Conservation (phyloP, 1,140 invertebrate species). For the Metopolophium dirhodum region DNA sequence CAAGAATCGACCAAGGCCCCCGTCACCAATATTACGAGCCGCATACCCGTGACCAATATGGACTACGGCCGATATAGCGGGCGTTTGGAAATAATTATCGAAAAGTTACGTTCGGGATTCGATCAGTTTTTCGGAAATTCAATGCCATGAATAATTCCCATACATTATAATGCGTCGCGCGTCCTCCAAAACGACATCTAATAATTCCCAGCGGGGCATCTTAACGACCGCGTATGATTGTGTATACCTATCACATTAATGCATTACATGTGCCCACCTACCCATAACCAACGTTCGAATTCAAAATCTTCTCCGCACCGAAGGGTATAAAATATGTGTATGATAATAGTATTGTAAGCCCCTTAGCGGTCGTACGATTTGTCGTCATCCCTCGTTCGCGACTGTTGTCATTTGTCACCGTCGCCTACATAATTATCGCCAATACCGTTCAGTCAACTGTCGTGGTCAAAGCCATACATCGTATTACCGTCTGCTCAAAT, state of each 20-base stretch:
- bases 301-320: no score
- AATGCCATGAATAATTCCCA: constrained; percentile 7
- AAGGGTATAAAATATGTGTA: no score
- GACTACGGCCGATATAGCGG: not conserved
- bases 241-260: not conserved
- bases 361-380: no score
- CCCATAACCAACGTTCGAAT: no score
- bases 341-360: no score
- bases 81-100: not conserved
- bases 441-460: no score
- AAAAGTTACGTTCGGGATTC: not conserved
- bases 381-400: no score
- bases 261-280: no score
- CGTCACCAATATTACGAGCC: not conserved
- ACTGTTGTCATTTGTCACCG: no score
- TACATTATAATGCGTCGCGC: not conserved
- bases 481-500: no score
- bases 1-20: not conserved
- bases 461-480: no score
- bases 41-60: constrained; percentile 3
- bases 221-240: not conserved
- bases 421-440: no score
- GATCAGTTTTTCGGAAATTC: not conserved
- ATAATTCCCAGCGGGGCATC: not conserved
- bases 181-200: not conserved